phyloP scores from a whole-genome alignment of 1,140 invertebrate genomes.

The Penaeus japonicus region DNA sequence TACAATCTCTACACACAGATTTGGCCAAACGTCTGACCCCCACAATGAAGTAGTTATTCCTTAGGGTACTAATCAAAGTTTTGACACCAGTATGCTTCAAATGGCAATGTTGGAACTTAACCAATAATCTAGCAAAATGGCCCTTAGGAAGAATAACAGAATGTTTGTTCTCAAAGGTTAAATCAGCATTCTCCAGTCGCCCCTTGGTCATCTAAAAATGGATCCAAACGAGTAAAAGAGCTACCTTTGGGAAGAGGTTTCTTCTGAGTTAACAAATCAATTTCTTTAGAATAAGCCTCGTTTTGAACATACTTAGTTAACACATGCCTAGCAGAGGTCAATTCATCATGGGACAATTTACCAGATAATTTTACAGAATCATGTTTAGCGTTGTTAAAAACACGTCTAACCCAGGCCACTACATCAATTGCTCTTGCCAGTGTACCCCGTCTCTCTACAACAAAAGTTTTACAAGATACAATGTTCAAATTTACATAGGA shows the following conservation, averaged over 20 bases:
- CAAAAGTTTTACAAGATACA: neutral
- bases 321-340: no score
- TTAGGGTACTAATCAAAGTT: neutral
- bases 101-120: neutral
- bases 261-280: neutral
- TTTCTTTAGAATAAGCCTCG: neutral
- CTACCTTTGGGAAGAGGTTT: neutral
- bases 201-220: constrained; percentile 6
- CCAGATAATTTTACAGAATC: neutral
- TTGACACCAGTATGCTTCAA: neutral
- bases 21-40: neutral
- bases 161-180: no score
- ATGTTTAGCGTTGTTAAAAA: neutral
- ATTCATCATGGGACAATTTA: neutral
- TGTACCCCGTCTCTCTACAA: neutral
- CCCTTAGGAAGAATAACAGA: neutral
- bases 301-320: no score
- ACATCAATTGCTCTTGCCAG: neutral
- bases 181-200: no score
- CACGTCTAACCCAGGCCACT: neutral
- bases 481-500: no score
- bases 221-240: neutral
- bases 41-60: neutral
- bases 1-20: neutral
- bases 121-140: neutral